Evolutionary conservation across 1,140 invertebrate species (phyloP).

Genomic region (Drosophila ficusphila): DNA sequence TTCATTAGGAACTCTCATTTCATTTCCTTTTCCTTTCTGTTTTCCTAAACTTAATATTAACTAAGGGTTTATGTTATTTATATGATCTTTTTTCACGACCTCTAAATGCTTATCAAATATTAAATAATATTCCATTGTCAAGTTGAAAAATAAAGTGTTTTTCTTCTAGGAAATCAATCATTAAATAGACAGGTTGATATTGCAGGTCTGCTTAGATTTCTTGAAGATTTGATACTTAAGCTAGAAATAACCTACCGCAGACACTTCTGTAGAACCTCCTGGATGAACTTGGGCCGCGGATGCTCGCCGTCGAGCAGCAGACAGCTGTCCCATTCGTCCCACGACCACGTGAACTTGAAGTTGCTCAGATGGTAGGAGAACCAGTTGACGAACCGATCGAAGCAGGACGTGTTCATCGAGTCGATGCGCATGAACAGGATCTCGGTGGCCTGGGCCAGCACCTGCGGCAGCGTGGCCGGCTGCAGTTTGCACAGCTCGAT

Average conservation of each 20-base stretch:
- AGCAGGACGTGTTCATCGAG: conserved; percentile 97
- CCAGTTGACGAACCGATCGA: conserved; percentile 99
- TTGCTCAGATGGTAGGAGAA: conserved; percentile 99
- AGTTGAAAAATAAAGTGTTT: no score
- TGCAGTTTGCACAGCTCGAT: conserved; percentile 99
- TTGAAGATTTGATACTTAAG: no score
- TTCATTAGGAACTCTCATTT: no score
- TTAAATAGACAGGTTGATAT: no score
- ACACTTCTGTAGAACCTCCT: conserved; percentile 95
- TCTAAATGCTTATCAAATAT: no score
- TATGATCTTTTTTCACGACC: no score
- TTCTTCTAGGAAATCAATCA: no score
- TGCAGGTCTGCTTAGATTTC: no score
- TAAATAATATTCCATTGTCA: no score
- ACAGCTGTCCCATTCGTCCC: conserved; percentile 97
- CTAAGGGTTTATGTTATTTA: no score
- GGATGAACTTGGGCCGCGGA: conserved; percentile 97
- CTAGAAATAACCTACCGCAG: conserved; percentile 87
- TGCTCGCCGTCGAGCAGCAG: conserved; percentile 94
- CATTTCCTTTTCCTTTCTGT: no score
- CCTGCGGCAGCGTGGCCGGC: conserved; percentile 98
- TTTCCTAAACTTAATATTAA: no score
- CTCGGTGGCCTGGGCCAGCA: conserved; percentile 98
- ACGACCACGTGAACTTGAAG: conserved; percentile 99
- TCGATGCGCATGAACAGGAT: conserved; percentile 98